A percentile compares a stretch with the other conserved stretches of the same genome.
phyloP scores from a whole-genome alignment of 2,888 invertebrate species.

The Nephrocerus scutellatus region DNA sequence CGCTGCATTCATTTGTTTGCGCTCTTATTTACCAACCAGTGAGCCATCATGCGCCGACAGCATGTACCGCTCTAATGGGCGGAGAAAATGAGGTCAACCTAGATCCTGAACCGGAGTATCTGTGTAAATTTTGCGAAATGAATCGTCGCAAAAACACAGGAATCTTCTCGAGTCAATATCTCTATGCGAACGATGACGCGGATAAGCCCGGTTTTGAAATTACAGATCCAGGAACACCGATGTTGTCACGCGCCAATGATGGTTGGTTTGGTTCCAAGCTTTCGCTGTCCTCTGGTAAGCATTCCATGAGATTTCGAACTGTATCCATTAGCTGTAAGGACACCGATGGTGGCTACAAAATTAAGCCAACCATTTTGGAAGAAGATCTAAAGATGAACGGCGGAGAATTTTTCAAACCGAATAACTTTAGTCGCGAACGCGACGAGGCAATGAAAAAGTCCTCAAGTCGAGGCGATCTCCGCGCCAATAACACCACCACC shows the following conservation, averaged over 20 bases:
- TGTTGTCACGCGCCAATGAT: slow-evolving; percentile 53
- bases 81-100: not conserved
- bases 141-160: slow-evolving; percentile 35
- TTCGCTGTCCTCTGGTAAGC: slow-evolving; percentile 43
- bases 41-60: slow-evolving; percentile 57
- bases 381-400: slow-evolving; percentile 26
- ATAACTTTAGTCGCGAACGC: slow-evolving; percentile 39
- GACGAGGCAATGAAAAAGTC: slow-evolving; percentile 31
- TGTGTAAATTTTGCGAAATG: slow-evolving; percentile 37
- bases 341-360: slow-evolving; percentile 24
- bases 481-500: no score
- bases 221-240: slow-evolving; percentile 59
- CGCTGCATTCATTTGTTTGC: slow-evolving; percentile 60
- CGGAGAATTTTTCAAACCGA: slow-evolving; percentile 35
- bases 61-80: slow-evolving; percentile 13
- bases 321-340: slow-evolving; percentile 35
- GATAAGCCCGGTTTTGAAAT: slow-evolving; percentile 62
- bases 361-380: slow-evolving; percentile 32
- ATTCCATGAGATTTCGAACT: slow-evolving; percentile 30
- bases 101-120: slow-evolving; percentile 20
- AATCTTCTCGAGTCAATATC: slow-evolving; percentile 53
- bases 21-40: slow-evolving; percentile 66
- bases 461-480: slow-evolving; percentile 23
- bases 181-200: slow-evolving; percentile 54
- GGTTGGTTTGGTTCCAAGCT: slow-evolving; percentile 42